Conservation (phyloP, 2,113 vertebrate genomes). For the Peromyscus californicus region DNA sequence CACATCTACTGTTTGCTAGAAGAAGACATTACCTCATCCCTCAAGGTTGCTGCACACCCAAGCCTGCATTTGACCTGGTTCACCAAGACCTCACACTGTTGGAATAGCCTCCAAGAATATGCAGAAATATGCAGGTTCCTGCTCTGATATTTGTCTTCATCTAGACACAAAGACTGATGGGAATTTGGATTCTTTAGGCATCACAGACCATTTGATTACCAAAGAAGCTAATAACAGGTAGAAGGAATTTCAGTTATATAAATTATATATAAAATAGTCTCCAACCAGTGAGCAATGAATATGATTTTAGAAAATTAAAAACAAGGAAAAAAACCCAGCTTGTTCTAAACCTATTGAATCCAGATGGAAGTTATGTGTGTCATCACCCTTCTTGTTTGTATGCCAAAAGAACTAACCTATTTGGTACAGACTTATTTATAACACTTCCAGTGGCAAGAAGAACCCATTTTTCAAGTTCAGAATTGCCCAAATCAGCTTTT, state of each 20-base stretch:
- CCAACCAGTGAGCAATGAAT: neutral
- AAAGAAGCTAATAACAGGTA: slow-evolving; percentile 26
- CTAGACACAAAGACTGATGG: neutral
- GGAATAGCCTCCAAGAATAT: neutral
- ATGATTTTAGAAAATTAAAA: neutral
- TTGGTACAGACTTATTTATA: slow-evolving; percentile 79
- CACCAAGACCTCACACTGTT: neutral
- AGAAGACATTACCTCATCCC: neutral
- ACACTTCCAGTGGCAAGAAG: slow-evolving; percentile 78
- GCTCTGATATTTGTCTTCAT: neutral
- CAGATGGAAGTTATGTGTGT: slow-evolving; percentile 74
- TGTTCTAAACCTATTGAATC: slow-evolving; percentile 66
- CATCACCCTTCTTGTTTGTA: slow-evolving; percentile 73
- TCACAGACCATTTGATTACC: neutral
- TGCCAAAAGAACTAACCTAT: slow-evolving; percentile 78
- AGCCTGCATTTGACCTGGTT: neutral
- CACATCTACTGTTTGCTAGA: slow-evolving; percentile 10
- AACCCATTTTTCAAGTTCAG: slow-evolving; percentile 82
- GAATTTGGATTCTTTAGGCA: slow-evolving; percentile 3
- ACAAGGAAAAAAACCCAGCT: slow-evolving; percentile 8
- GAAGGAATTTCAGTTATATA: slow-evolving; percentile 20
- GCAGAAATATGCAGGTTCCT: too few relatives aligned
- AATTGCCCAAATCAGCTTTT: slow-evolving; percentile 85
- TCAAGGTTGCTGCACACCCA: neutral
- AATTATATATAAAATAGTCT: slow-evolving; percentile 46